These are phyloP conservation scores for Lineus longissimus DNA, from an alignment of 1,140 invertebrate species.

Conservation along the genomic window DNA sequence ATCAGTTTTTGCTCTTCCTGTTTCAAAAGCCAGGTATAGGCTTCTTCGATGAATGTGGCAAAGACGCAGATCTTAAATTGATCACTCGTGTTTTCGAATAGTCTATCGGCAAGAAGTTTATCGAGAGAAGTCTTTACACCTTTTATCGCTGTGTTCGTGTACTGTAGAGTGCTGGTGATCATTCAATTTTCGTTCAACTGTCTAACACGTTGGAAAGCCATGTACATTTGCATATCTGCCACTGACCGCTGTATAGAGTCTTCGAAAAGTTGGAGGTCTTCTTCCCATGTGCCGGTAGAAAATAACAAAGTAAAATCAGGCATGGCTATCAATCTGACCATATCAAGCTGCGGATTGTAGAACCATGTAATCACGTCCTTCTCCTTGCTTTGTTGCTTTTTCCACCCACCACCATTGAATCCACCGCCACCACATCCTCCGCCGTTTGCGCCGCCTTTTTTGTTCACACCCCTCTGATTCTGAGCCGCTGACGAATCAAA, in stretches of 20 bases:
- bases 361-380: not conserved
- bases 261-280: not conserved
- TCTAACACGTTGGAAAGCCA: constrained; percentile 3
- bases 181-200: not conserved
- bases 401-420: not conserved
- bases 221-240: constrained; percentile 4
- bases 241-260: constrained; percentile 4
- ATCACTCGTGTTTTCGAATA: constrained; percentile 4
- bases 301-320: not conserved
- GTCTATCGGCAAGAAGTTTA: constrained; percentile 2
- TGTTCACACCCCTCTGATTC: not conserved
- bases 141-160: not conserved
- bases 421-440: not conserved
- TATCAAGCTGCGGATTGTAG: constrained; percentile 1
- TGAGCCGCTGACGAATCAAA: constrained; percentile 4
- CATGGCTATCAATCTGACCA: constrained; percentile 4
- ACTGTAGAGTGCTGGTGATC: not conserved
- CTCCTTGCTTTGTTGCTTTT: not conserved
- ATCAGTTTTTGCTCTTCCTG: constrained; percentile 1
- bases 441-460: not conserved
- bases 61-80: constrained; percentile 6
- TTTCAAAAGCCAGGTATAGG: constrained; percentile 3
- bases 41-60: not conserved
- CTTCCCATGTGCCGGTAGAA: not conserved
- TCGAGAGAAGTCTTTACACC: constrained; percentile 5